Base-by-base conservation (phyloP, 2,797 vertebrate species). In the Atherinosoma microstoma region DNA sequence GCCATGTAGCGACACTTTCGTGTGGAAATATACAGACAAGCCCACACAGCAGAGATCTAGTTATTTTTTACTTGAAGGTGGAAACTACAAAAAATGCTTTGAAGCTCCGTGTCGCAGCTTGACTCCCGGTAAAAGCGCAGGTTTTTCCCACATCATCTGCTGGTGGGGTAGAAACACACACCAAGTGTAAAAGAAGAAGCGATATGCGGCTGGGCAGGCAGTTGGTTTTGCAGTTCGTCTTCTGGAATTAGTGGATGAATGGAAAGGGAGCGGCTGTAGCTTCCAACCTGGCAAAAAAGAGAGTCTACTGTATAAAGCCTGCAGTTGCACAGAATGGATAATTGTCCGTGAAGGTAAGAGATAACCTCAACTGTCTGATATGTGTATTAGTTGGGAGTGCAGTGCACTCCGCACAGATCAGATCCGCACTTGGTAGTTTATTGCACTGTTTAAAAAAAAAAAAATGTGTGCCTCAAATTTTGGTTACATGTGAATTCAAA, bases 171-270 rank as follows among this genome's bases (percentile, higher is more conserved):
- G 51, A 40, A 34, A 54, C 15, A 62, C 20, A 58, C 38, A 18
- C 65, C 70, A 60, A 69, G 79, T 35, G 83, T 40, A 58, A 63
- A 61, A 71, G 76, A 68, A 78, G 82, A 73, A 64, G 85, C 66
- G 64, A 85, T 64, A 84, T 91, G 88, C 73, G 75, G 83, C 70
- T 78, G 70, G 66, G 57, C 30, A 53, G 73, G 65, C 79, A 74
- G 78, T 81, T 80, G 84, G 47, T 62, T 84, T 67, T 80, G 73
- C 89, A 77, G 62, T 81, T 85, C 64, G 73, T 81, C 78, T 87
- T 80, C 80, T 84, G 91, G 89, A 89, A 88, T 89, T 92, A 93
- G 90, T 78, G 83, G 64, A 69, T 83, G 83, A 79, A 84, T 79
- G 69, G 60, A 64, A 75, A 87, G 87, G 89, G 88, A 91, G 90